Conservation (phyloP, 2,888 invertebrate species). For the Scaptomyza parva region DNA sequence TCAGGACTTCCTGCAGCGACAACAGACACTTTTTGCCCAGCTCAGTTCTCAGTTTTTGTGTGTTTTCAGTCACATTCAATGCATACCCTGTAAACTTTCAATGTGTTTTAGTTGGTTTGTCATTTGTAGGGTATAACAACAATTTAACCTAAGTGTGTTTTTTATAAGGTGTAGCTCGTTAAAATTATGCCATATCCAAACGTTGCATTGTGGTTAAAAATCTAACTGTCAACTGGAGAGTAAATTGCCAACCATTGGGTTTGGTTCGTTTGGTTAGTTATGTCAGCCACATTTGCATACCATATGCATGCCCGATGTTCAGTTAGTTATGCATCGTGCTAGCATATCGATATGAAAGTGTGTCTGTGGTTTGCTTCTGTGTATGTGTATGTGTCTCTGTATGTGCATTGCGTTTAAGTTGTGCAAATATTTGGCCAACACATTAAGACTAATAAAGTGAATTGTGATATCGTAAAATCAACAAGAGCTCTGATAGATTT, state of each 20-base stretch:
- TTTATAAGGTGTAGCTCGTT: not conserved
- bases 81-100: too few species aligned
- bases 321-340: too few species aligned
- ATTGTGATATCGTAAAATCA: not conserved
- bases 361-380: too few species aligned
- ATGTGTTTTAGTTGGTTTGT: too few species aligned
- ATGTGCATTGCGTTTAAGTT: not conserved
- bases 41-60: too few species aligned
- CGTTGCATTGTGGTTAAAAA: not conserved
- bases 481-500: not conserved
- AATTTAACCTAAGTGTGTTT: too few species aligned
- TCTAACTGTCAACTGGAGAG: not conserved
- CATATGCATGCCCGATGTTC: too few species aligned
- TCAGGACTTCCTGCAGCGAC: conserved; percentile 23
- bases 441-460: not conserved
- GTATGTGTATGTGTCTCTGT: not conserved
- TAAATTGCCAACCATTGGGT: not conserved
- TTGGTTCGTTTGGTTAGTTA: not conserved
- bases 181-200: not conserved
- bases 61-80: too few species aligned
- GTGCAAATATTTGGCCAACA: not conserved
- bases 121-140: too few species aligned
- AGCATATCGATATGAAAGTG: too few species aligned
- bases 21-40: conserved; percentile 15
- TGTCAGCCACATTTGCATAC: not conserved